phyloP scores from a whole-genome alignment of 2,888 invertebrate genomes.

The Xanthia icteritia region DNA sequence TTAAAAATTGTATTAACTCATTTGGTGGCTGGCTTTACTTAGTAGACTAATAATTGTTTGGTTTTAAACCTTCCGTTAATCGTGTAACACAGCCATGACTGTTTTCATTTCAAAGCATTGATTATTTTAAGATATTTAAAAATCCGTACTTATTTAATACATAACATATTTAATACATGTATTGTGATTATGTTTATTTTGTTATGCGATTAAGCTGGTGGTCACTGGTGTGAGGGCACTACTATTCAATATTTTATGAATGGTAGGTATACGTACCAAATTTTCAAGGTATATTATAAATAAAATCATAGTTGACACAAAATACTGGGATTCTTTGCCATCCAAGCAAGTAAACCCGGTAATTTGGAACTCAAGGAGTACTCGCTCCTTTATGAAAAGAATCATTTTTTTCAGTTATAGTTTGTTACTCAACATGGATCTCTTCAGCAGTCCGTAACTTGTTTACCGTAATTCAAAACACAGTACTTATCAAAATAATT shows the following conservation, averaged over 20 bases:
- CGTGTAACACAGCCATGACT: background rate
- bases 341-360: background rate
- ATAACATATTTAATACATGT: background rate
- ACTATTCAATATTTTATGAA: background rate
- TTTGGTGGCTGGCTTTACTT: conserved; percentile 43
- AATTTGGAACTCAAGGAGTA: background rate
- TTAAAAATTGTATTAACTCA: too few species aligned
- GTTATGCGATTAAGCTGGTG: background rate
- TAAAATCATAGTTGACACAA: background rate
- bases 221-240: background rate
- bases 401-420: background rate
- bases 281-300: background rate
- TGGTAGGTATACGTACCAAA: background rate
- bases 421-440: conserved; percentile 2
- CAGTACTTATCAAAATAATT: background rate
- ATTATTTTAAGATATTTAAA: background rate
- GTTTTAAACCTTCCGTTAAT: conserved; percentile 3
- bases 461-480: background rate
- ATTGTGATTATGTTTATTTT: conserved; percentile 11
- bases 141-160: background rate
- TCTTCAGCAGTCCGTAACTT: background rate
- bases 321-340: background rate
- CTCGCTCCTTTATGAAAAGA: background rate
- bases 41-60: background rate
- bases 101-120: background rate